These are phyloP conservation scores for Pyxicephalus adspersus DNA, from an alignment of 2,113 vertebrate species.

Conservation along the genomic window DNA sequence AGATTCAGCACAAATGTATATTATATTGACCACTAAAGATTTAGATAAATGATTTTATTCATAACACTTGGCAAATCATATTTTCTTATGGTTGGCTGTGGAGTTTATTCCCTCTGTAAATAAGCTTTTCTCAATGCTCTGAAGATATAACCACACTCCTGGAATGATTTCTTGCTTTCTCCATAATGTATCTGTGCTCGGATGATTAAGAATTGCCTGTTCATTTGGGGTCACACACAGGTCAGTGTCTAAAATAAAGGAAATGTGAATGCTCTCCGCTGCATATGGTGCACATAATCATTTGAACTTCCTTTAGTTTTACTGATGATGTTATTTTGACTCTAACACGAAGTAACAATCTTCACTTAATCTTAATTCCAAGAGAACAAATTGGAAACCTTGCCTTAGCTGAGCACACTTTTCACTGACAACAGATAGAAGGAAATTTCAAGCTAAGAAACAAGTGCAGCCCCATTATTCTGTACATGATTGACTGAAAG, in stretches of 20 bases:
- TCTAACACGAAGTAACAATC: constrained; percentile 29
- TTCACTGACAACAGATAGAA: constrained; percentile 1
- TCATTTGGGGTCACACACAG: constrained; percentile 36
- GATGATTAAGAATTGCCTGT: constrained; percentile 34
- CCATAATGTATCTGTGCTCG: background rate
- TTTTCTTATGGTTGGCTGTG: background rate
- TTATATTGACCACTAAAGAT: no score
- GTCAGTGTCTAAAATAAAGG: constrained; percentile 33
- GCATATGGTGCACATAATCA: constrained; percentile 1
- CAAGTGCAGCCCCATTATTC: background rate
- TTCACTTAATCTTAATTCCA: constrained; percentile 42
- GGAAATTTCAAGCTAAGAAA: background rate
- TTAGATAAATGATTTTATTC: no score
- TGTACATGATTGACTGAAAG: background rate
- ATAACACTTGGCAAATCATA: no score
- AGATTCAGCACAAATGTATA: no score
- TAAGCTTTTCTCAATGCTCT: background rate
- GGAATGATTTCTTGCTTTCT: background rate
- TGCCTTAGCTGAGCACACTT: background rate
- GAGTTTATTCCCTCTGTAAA: background rate
- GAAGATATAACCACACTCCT: background rate
- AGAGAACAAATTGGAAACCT: constrained; percentile 16
- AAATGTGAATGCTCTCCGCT: constrained; percentile 33
- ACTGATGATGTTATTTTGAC: constrained; percentile 51
- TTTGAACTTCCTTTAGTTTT: constrained; percentile 45